A percentile compares a stretch with the other conserved stretches of the same genome.
Evolutionary conservation across 2,888 invertebrate species (phyloP).

Genomic region (Pachymerium ferrugineum): DNA sequence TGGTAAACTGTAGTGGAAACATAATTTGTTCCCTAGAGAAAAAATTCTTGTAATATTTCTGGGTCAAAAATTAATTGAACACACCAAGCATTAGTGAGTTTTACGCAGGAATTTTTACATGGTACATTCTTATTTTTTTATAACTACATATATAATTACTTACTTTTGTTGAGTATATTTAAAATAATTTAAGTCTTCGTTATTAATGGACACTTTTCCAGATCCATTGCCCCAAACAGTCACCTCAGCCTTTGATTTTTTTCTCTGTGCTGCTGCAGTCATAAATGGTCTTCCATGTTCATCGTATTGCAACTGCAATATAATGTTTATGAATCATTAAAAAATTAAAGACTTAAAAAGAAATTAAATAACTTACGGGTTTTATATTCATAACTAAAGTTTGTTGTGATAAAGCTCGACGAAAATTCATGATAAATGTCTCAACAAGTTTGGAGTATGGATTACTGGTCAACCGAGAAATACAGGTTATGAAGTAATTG

Average conservation of each 20-base stretch:
- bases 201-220: constrained; percentile 77
- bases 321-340: constrained; percentile 26
- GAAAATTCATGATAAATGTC: constrained; percentile 65
- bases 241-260: constrained; percentile 52
- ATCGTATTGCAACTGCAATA: constrained; percentile 42
- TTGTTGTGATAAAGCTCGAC: background rate
- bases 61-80: no score
- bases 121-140: background rate
- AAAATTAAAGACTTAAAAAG: background rate
- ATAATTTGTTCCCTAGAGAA: constrained; percentile 58
- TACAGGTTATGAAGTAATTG: constrained; percentile 62
- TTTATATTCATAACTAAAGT: background rate
- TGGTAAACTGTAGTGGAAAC: constrained; percentile 76
- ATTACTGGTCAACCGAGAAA: constrained; percentile 59
- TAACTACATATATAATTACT: background rate
- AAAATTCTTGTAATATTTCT: no score
- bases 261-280: constrained; percentile 35
- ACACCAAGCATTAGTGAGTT: no score
- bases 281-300: constrained; percentile 44
- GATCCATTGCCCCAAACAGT: constrained; percentile 74
- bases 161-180: constrained; percentile 66
- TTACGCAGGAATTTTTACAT: background rate
- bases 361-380: background rate
- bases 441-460: constrained; percentile 52
- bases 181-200: constrained; percentile 69